Evolutionary conservation across 2,113 vertebrate species (phyloP), one percentile per base, ranked within the genome.

Genomic region (Ochotona princeps): DNA sequence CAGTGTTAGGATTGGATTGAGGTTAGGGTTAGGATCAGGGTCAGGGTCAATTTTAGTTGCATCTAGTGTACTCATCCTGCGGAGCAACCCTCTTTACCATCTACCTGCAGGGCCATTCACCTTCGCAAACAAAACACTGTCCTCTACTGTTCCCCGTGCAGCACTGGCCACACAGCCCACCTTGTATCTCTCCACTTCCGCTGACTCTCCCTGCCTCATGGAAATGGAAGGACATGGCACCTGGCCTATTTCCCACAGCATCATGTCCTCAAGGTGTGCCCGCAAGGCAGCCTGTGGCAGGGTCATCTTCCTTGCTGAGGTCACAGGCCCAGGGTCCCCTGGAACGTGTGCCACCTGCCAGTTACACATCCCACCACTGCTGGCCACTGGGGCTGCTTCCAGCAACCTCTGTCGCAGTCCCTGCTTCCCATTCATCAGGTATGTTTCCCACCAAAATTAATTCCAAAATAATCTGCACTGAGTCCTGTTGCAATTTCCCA

Each of bases 91-190:
- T n/a, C 11, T 28, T n/a, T n/a, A 44, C 74, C 11, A 2, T 15
- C 7, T 60, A 1, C 30, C 44, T 66, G 60, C 28, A 14, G 12
- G 73, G n/a, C 12, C 8, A 66, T 32, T 23, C 18, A 28, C 81
- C 13, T 8, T 57, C 73, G 73, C 38, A 57, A 35, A 60, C 8
- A 17, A 80, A 85, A 28, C 8, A 38, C 28, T 26, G 20, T 5
- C 20, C 10, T 11, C 17, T 2, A 0, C 6, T 7, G 14, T 5
- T 15, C 26, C 69, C 5, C 1, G 2, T 1, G 15, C n/a, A 1
- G 13, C 4, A 5, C 49, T 7, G 32, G 28, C 28, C 12, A 17
- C 81, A 57, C 54, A 18, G 14, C 54, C 54, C 18, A 18, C 54
- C 54, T 44, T 6, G 38, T 44, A 6, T 44, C 38, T 44, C 38